Evolutionary conservation across 2,888 invertebrate species (phyloP), one percentile per base, ranked within the genome.

Genomic region (Orthosia incerta): DNA sequence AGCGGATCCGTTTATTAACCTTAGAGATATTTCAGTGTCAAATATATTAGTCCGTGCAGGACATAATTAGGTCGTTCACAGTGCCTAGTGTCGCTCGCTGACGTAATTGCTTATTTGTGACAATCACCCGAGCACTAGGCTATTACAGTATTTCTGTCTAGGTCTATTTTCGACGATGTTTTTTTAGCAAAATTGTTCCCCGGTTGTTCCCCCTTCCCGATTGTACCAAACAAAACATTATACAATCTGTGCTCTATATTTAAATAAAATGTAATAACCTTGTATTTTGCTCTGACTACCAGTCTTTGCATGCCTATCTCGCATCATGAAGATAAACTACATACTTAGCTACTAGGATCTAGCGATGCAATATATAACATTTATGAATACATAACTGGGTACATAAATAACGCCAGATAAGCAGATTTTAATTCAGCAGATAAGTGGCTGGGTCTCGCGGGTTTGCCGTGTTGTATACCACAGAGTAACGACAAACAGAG

Each of bases 381-480:
- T 82, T 86, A 85, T 85, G 85, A 83, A 85, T 76, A 87, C 75
- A 86, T 77, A 86, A 79, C 84, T 70, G 71, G 48, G 46, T 56
- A 69, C 86, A 87, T 87, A 87, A 87, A 86, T 87, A 85, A 86
- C 71, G 60, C 56, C 64, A 71, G 87, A 86, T 87, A 86, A 87
- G 80, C 77, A 85, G 82, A 84, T 87, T 86, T 86, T 86, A 87
- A 86, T 85, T 86, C 86, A 75, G 75, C 69, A 86, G 86, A 85
- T 87, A 87, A 87, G 86, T 79, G 81, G 71, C 64, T 59, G 62
- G 69, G 70, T 74, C 79, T 77, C 73, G 79, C 74, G 74, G 81
- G 85, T 67, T 39, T 48, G 62, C 75, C 64, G 74, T 59, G 60
- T 31, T 61, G 59, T 45, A 23, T 20, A 45, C 57, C 70, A 71